Evolutionary conservation across 2,797 vertebrate species (phyloP).

Genomic region (Darevskia nairensis): DNA sequence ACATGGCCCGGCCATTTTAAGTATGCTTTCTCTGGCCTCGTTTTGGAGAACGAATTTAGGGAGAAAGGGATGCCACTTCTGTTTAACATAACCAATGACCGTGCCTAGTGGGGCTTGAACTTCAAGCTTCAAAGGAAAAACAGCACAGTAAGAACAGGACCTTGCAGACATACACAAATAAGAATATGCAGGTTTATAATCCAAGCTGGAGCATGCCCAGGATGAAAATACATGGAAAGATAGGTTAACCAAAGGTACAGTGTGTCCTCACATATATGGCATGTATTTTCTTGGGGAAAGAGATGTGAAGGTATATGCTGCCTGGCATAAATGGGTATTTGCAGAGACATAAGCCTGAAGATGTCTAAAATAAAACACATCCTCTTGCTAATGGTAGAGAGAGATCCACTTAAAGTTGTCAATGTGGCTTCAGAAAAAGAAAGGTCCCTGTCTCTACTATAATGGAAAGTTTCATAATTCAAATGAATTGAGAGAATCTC

Average conservation of each 20-base stretch:
- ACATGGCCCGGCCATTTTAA: constrained; percentile 84
- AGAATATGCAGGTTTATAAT: not conserved
- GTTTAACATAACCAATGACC: constrained; percentile 82
- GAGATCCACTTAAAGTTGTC: not conserved
- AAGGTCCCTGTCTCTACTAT: not conserved
- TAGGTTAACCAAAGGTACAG: not conserved
- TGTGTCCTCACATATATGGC: not conserved
- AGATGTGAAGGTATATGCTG: not conserved
- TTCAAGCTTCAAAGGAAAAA: constrained; percentile 70
- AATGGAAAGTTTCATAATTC: not conserved
- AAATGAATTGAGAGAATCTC: not conserved
- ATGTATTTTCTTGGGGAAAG: not conserved
- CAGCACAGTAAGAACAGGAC: not conserved
- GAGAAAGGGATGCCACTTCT: constrained; percentile 85
- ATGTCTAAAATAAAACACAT: not conserved
- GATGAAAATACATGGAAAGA: not conserved
- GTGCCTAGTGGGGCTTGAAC: constrained; percentile 79
- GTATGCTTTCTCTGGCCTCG: constrained; percentile 79
- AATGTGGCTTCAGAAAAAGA: not conserved
- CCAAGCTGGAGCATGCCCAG: not conserved
- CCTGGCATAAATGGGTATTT: not conserved
- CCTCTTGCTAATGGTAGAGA: not conserved
- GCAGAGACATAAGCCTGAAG: not conserved
- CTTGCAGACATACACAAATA: not conserved
- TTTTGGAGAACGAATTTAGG: constrained; percentile 84